Percentiles rank a stretch among this genome's conserved stretches.
Evolutionary conservation across 2,888 invertebrate species (phyloP).

Genomic region (Euphydryas editha): DNA sequence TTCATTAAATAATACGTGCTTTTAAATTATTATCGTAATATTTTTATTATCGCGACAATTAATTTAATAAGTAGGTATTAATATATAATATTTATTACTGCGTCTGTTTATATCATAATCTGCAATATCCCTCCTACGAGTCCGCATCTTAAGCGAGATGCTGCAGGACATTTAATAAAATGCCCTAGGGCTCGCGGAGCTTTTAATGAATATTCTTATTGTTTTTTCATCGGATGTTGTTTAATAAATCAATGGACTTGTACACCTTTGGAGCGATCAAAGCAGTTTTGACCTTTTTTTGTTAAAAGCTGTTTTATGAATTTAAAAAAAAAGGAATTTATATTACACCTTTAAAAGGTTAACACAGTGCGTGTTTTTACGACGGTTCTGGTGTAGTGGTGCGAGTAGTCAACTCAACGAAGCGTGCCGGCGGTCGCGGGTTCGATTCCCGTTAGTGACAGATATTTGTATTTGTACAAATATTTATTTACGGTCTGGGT

Average conservation of each 20-base stretch:
- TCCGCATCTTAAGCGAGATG: conserved; percentile 38
- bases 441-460: too few species aligned
- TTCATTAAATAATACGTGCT: too few species aligned
- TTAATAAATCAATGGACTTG: conserved; percentile 11
- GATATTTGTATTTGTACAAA: too few species aligned
- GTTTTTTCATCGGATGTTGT: conserved; percentile 9
- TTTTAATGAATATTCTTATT: conserved; percentile 20
- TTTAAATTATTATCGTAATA: too few species aligned
- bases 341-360: background rate
- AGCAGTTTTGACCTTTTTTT: background rate
- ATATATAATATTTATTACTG: background rate
- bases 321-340: background rate
- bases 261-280: background rate
- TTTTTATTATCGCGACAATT: too few species aligned
- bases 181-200: conserved; percentile 13
- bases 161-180: conserved; percentile 35
- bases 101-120: conserved; percentile 35
- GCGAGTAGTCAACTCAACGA: too few species aligned
- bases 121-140: conserved; percentile 39
- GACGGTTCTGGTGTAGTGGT: too few species aligned
- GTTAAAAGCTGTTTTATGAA: background rate
- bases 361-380: too few species aligned
- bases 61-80: too few species aligned
- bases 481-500: too few species aligned
- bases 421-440: too few species aligned